Conservation (phyloP, 1,140 invertebrate genomes). For the Drosophila tani region DNA sequence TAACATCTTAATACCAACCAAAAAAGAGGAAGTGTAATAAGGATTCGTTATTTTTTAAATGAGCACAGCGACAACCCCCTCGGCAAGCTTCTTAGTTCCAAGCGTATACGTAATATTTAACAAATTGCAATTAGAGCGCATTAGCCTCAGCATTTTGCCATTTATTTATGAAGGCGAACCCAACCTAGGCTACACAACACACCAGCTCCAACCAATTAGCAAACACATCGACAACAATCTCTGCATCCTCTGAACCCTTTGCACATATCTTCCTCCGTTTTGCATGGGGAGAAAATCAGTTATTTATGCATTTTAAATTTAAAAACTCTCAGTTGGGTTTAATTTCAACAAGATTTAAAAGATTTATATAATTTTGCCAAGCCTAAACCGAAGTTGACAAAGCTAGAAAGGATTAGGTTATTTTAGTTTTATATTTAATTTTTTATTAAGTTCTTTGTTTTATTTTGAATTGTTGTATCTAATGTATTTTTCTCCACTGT, state of each 20-base stretch:
- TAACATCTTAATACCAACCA: background rate
- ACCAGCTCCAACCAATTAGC: conserved; percentile 45
- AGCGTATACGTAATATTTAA: conserved; percentile 55
- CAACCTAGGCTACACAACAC: background rate
- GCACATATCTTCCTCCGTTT: background rate
- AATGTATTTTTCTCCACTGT: background rate
- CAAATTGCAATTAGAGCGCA: conserved; percentile 71
- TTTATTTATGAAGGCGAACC: conserved; percentile 55
- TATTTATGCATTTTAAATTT: background rate
- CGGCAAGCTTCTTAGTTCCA: conserved; percentile 24
- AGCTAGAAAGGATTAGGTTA: background rate
- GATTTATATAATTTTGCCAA: background rate
- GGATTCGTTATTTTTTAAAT: background rate
- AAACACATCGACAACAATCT: conserved; percentile 29
- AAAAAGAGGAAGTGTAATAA: background rate
- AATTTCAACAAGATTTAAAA: too few species aligned
- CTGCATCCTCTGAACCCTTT: background rate
- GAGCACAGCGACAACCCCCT: background rate
- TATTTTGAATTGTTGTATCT: too few species aligned
- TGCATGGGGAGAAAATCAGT: background rate
- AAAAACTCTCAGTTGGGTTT: background rate
- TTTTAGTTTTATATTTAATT: background rate
- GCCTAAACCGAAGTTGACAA: background rate
- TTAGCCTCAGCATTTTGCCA: conserved; percentile 49
- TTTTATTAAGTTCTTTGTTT: background rate